Base-by-base conservation (phyloP, 2,113 vertebrate species). In the Catharus bicknelli region DNA sequence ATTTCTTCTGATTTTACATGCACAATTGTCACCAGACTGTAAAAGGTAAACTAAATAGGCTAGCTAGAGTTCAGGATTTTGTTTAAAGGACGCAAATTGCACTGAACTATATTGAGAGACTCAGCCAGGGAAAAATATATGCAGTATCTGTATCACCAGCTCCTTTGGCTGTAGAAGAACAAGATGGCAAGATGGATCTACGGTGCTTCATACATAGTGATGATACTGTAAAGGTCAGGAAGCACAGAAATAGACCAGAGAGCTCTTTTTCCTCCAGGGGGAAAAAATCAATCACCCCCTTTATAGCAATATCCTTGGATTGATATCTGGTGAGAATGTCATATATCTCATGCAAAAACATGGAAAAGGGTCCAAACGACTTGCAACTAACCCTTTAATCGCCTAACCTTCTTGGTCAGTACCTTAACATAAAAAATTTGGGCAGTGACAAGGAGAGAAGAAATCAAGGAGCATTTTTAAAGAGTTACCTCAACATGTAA, bases 171-270 rank as follows among this genome's bases (percentile, higher is more conserved):
- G 18, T 32, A 47, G 83, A 86, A 86, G 55, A 94, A 87, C 1
- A 2, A 47, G 58, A 82, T 58, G n/a, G 66, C 36, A 94, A 79
- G 84, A 73, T 69, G 81, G 69, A 58, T 90, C 64, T 92, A 69
- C 58, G 23, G 66, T 36, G 38, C 19, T 84, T 93, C 81, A 62
- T 73, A 86, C 55, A 80, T 9, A 88, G 73, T 83, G 73, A 83
- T 85, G 74, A 75, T 70, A 68, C 5, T 32, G 54, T 66, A 93
- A 95, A 93, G 81, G 70, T 92, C 62, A 69, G 32, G 63, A 90
- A 95, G 51, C 54, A 75, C 50, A 75, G 57, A 81, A 67, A 76
- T 59, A 18, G 8, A 81, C 69, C 54, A 68, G 4, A 26, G 36
- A 57, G n/a, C 34, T 90, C 40, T 42, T 61, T 22, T 40, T 82